Percentiles rank a stretch among this genome's conserved stretches.
phyloP scores from a whole-genome alignment of 2,888 invertebrate species.

The Patella depressa region DNA sequence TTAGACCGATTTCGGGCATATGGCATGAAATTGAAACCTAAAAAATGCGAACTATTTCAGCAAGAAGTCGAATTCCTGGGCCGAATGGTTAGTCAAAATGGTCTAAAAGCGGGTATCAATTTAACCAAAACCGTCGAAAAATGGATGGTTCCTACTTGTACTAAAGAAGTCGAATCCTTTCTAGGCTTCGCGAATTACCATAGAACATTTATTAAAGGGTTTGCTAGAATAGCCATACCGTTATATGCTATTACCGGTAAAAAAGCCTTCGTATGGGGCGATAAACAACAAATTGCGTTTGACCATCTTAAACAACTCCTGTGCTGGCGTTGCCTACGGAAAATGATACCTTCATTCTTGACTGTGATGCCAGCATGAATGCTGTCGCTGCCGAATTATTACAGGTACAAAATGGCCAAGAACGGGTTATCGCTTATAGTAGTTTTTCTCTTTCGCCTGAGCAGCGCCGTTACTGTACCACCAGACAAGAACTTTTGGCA shows the following conservation, averaged over 20 bases:
- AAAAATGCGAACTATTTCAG: background rate
- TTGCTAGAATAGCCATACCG: slow-evolving; percentile 21
- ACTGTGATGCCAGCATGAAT: slow-evolving; percentile 25
- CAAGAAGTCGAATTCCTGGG: too few species aligned
- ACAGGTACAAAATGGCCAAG: slow-evolving; percentile 17
- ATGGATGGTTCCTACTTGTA: too few species aligned
- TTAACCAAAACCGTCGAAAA: too few species aligned
- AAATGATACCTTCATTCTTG: slow-evolving; percentile 16
- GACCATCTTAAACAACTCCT: slow-evolving; percentile 1
- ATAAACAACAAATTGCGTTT: slow-evolving; percentile 13
- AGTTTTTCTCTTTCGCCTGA: slow-evolving; percentile 24
- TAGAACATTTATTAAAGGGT: background rate
- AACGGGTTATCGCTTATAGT: slow-evolving; percentile 31
- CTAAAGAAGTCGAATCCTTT: too few species aligned
- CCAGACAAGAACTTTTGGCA: slow-evolving; percentile 11
- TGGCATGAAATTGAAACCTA: background rate
- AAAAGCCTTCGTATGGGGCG: slow-evolving; percentile 27
- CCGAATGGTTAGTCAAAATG: background rate
- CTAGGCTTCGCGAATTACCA: background rate
- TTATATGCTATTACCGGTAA: slow-evolving; percentile 30
- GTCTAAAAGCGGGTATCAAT: background rate
- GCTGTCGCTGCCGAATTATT: too few species aligned
- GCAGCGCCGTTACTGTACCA: slow-evolving; percentile 29
- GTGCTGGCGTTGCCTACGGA: too few species aligned
- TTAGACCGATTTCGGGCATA: background rate